phyloP scores from a whole-genome alignment of 2,113 vertebrate species.

The Nibea albiflora region DNA sequence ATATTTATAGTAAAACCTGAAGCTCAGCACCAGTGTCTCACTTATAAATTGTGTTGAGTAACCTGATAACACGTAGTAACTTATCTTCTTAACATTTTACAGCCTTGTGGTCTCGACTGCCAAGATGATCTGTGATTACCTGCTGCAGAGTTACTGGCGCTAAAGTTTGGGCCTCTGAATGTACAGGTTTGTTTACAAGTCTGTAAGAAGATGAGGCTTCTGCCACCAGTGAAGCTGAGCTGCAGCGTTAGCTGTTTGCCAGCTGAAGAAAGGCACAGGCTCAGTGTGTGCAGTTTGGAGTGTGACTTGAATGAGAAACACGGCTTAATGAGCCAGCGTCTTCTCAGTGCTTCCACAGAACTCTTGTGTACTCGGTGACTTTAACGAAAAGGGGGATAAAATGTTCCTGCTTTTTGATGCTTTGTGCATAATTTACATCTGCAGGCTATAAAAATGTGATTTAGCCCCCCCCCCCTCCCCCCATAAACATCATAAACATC shows the following conservation, averaged over 20 bases:
- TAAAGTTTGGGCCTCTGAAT: not conserved
- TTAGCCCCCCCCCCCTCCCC: no score
- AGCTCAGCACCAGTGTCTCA: not conserved
- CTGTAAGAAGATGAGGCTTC: not conserved
- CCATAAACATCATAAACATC: not conserved
- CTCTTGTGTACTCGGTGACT: not conserved
- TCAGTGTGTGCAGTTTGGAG: constrained; percentile 8
- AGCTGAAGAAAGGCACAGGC: constrained; percentile 27
- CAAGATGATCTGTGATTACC: not conserved
- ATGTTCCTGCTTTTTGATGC: constrained; percentile 7
- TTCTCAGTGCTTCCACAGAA: not conserved
- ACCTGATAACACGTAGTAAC: not conserved
- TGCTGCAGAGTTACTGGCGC: not conserved
- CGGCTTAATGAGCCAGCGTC: constrained; percentile 27
- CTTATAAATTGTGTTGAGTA: not conserved
- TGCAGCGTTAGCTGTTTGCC: constrained; percentile 25
- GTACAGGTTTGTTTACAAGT: not conserved
- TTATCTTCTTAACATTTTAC: constrained; percentile 12
- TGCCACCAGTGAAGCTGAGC: constrained; percentile 16
- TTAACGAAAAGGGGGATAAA: not conserved
- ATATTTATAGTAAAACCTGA: not conserved
- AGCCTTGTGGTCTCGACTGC: not conserved
- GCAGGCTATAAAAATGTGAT: not conserved
- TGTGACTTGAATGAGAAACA: constrained; percentile 64
- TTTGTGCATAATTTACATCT: not conserved